A percentile compares a stretch with the other conserved stretches of the same genome.
Evolutionary conservation across 2,888 invertebrate genomes (phyloP).

Genomic region (Exocentrus adspersus): DNA sequence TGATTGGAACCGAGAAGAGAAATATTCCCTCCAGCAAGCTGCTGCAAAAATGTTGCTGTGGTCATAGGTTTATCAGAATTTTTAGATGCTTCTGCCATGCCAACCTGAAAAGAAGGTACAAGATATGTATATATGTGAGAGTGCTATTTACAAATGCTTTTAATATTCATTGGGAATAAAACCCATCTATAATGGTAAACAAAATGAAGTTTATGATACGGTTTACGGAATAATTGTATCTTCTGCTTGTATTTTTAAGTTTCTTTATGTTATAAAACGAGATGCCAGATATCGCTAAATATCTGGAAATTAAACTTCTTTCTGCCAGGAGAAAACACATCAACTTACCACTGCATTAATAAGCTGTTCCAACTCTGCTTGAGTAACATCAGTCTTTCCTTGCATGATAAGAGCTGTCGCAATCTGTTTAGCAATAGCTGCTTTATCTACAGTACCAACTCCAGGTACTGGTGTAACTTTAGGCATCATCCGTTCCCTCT

Average conservation of each 20-base stretch:
- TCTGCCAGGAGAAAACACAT: too few species aligned
- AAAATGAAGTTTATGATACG: too few species aligned
- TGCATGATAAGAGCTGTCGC: constrained; percentile 82
- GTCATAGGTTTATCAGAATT: constrained; percentile 65
- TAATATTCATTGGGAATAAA: too few species aligned
- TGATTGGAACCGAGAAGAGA: neutral
- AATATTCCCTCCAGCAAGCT: constrained; percentile 41
- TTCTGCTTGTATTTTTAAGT: too few species aligned
- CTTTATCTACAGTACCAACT: constrained; percentile 78
- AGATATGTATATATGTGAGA: too few species aligned
- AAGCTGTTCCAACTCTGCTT: constrained; percentile 80
- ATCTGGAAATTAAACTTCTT: too few species aligned
- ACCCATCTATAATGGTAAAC: too few species aligned
- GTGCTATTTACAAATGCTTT: too few species aligned
- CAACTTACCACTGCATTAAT: constrained; percentile 79
- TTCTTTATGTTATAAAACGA: too few species aligned
- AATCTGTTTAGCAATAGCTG: constrained; percentile 82
- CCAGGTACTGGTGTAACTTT: constrained; percentile 69
- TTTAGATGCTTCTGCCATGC: constrained; percentile 73
- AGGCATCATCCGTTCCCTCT: constrained; percentile 51
- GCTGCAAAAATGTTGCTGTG: constrained; percentile 65
- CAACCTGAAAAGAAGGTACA: constrained; percentile 67
- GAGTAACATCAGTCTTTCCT: constrained; percentile 83
- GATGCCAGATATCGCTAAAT: too few species aligned
- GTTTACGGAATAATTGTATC: too few species aligned